Evolutionary conservation across 2,888 invertebrate species (phyloP).

Genomic region (Phytoseiulus persimilis): DNA sequence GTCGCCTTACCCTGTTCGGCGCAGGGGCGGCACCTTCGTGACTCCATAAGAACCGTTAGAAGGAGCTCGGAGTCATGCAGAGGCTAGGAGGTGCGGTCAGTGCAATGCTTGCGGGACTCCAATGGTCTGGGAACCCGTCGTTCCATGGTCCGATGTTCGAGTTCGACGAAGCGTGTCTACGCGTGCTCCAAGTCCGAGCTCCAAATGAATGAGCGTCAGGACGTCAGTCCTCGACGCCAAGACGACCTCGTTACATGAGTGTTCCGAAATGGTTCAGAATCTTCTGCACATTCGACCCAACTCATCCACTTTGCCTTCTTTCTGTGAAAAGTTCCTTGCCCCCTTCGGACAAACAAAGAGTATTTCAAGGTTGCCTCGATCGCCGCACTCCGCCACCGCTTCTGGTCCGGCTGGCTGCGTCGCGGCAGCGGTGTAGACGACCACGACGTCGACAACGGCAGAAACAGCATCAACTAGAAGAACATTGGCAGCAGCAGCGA

Average conservation of each 20-base stretch:
- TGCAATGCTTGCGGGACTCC: too few relatives aligned
- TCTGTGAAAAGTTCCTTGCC: background rate
- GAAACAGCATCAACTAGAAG: background rate
- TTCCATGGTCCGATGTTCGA: too few relatives aligned
- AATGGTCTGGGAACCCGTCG: too few relatives aligned
- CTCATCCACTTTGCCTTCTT: background rate
- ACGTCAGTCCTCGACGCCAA: too few relatives aligned
- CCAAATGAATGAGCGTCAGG: too few relatives aligned
- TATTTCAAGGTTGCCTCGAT: background rate
- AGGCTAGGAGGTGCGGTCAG: too few relatives aligned
- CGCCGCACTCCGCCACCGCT: background rate
- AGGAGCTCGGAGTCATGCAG: too few relatives aligned
- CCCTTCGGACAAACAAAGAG: background rate
- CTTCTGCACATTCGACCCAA: background rate
- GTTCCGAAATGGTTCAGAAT: background rate
- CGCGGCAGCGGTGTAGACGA: background rate
- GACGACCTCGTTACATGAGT: background rate
- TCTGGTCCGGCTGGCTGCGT: background rate
- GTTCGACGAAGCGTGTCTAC: too few relatives aligned
- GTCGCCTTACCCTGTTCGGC: too few relatives aligned
- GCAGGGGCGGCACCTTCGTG: too few relatives aligned
- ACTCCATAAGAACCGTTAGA: too few relatives aligned
- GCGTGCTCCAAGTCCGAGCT: too few relatives aligned
- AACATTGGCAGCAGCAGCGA: background rate
- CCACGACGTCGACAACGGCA: background rate